phyloP scores from a whole-genome alignment of 64 coral and sea anemone species.

The Montipora cactus region DNA sequence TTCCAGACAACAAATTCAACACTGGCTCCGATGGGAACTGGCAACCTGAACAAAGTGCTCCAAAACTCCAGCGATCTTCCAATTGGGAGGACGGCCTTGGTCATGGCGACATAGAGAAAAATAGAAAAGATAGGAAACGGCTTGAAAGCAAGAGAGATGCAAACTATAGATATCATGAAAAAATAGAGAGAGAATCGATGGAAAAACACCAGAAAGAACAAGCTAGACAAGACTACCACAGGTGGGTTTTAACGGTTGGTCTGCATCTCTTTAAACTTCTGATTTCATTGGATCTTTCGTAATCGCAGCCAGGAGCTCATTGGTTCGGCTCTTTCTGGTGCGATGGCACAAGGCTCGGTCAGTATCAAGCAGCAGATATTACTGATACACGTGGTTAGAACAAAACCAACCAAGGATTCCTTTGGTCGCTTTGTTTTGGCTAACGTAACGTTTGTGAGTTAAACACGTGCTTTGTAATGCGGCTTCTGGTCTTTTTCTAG shows the following conservation, averaged over 20 bases:
- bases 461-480: too few species aligned
- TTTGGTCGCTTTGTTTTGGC: too few species aligned
- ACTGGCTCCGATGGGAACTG: conserved; percentile 72
- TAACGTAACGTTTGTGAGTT: too few species aligned
- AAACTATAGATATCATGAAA: conserved; percentile 73
- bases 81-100: conserved; percentile 95
- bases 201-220: conserved; percentile 71
- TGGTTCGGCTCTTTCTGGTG: too few species aligned
- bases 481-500: too few species aligned
- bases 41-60: conserved; percentile 65
- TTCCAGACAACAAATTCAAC: conserved; percentile 86
- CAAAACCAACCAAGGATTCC: too few species aligned
- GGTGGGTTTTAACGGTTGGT: conserved; percentile 12
- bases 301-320: too few species aligned
- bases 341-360: too few species aligned
- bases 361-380: too few species aligned
- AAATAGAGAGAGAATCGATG: conserved; percentile 57
- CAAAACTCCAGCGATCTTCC: conserved; percentile 32
- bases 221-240: conserved; percentile 78
- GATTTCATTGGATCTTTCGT: too few species aligned
- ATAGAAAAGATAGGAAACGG: conserved; percentile 43
- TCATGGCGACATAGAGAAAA: conserved; percentile 63
- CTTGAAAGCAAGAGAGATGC: conserved; percentile 70
- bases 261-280: too few species aligned
- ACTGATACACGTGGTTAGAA: too few species aligned